These are phyloP conservation scores for Drosophila tripunctata DNA, from an alignment of 2,888 invertebrate genomes.

Conservation along the genomic window DNA sequence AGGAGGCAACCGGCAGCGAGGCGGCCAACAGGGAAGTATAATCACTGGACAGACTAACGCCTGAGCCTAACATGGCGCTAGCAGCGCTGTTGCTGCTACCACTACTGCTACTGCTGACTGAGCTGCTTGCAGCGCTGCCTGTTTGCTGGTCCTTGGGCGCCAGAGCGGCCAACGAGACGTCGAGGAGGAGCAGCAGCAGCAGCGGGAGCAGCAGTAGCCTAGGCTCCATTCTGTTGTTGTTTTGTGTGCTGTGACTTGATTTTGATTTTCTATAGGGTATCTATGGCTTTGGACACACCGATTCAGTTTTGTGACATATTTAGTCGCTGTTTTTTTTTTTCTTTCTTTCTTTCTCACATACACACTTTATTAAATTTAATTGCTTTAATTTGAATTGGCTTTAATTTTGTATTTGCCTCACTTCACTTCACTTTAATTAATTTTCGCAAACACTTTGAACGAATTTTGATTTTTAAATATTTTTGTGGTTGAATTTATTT, in stretches of 20 bases:
- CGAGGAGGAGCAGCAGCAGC: constrained; percentile 1
- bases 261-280: constrained; percentile 26
- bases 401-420: constrained; percentile 9
- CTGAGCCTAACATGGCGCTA: constrained; percentile 66
- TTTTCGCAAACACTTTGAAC: constrained; percentile 62
- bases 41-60: constrained; percentile 64
- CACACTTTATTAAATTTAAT: constrained; percentile 26
- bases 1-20: constrained; percentile 26
- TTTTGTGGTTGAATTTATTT: constrained; percentile 20
- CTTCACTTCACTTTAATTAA: constrained; percentile 27
- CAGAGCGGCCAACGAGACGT: constrained; percentile 30
- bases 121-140: background rate
- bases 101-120: background rate
- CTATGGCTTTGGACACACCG: constrained; percentile 16
- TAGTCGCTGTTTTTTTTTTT: constrained; percentile 12
- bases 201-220: constrained; percentile 24
- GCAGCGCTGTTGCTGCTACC: constrained; percentile 42
- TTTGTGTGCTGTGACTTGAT: constrained; percentile 2
- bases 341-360: background rate
- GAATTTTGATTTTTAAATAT: constrained; percentile 33
- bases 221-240: constrained; percentile 37
- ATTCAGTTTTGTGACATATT: constrained; percentile 60
- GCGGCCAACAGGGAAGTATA: constrained; percentile 60
- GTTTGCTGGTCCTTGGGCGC: constrained; percentile 35
- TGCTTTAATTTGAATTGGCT: constrained; percentile 6